Base-by-base conservation (phyloP, 2,888 invertebrate genomes). In the Conchocele bisecta region DNA sequence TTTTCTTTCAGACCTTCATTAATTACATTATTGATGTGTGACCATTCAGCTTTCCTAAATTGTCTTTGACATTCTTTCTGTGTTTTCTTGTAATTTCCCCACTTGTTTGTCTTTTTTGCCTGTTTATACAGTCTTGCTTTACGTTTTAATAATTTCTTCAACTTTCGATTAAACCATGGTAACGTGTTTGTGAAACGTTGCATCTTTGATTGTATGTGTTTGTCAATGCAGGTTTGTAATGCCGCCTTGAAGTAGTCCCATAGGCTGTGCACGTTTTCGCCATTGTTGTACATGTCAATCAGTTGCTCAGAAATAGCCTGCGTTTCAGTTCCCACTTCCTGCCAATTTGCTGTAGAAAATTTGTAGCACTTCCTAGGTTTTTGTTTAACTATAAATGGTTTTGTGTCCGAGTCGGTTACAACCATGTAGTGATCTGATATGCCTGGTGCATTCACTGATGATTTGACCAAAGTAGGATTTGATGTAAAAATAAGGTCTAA, bases 381-480 rank as follows among this genome's bases (percentile, higher is more conserved):
- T 50, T 50, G 50, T 28, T 20, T 3, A 9, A 5, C 20, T n/a
- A 31, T 31, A 15, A 50, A n/a, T 3, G 29, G 28, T 17, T 50
- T 26, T n/a, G 44, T 63, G 11, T 68, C 68, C 11, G 59, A 17
- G 41, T 71, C 60, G 3, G 65, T 61, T 7, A 72, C 58, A 6
- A 71, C 29, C 9, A 72, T 72, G n/a, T 67, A 60, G 24, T 75
- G 65, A 41, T 75, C 65, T 26, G 61, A 72, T 64, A 68, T 68
- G 1, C 71, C 65, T 37, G 68, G 66, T 7, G 46, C 51, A 29
- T 53, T 72, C 13, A 31, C 46, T 22, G 76, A 61, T 17, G 72
- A 69, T 48, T 76, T 72, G 7, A 69, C 48, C 17, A 72, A 22
- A 0, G 63, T 51, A 24, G 76, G 72, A 33, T 76, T 68, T 20